A percentile compares a stretch with the other conserved stretches of the same genome.
Conservation (phyloP, 2,888 invertebrate species). For the Pemphredon lugubris region DNA sequence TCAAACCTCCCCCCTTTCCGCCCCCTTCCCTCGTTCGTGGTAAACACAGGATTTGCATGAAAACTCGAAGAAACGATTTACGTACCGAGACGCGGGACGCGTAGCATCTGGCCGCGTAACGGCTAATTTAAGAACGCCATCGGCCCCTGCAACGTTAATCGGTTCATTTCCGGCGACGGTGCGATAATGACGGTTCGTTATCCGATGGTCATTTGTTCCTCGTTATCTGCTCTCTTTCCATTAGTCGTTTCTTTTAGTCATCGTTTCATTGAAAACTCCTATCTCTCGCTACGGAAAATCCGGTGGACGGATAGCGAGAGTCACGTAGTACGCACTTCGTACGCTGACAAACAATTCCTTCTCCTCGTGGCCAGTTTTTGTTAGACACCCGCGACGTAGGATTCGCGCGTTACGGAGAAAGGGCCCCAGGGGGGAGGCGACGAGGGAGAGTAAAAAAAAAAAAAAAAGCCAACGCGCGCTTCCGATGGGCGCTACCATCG, state of each 20-base stretch:
- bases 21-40: too few relatives aligned
- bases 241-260: background rate
- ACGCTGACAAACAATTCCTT: background rate
- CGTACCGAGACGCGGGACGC: slow-evolving; percentile 12
- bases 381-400: too few relatives aligned
- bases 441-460: too few relatives aligned
- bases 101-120: too few relatives aligned
- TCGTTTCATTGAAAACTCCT: background rate
- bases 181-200: background rate
- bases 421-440: background rate
- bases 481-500: slow-evolving; percentile 20
- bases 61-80: slow-evolving; percentile 51
- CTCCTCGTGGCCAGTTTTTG: too few relatives aligned
- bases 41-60: slow-evolving; percentile 14
- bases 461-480: slow-evolving; percentile 6
- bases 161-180: slow-evolving; percentile 12
- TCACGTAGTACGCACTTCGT: too few relatives aligned
- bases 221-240: background rate
- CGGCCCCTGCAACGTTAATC: slow-evolving; percentile 41
- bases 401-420: too few relatives aligned
- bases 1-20: too few relatives aligned
- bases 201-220: background rate
- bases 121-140: slow-evolving; percentile 1
- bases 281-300: background rate
- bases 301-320: too few relatives aligned